A percentile compares a stretch with the other conserved stretches of the same genome.
Evolutionary conservation across 2,113 vertebrate genomes (phyloP).

Genomic region (Pao palembangensis): DNA sequence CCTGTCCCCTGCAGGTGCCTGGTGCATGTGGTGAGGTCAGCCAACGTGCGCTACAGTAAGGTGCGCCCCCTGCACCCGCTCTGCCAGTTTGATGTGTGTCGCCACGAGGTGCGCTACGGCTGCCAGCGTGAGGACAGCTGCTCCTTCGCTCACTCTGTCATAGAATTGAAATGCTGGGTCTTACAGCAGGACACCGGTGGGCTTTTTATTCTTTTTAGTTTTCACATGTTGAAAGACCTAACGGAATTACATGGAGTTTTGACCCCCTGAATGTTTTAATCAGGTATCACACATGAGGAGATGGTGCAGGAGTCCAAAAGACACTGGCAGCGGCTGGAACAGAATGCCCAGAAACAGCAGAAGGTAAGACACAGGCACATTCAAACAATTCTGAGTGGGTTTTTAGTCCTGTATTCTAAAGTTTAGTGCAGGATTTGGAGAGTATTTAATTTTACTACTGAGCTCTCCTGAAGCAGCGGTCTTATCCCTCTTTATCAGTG

Average conservation of each 20-base stretch:
- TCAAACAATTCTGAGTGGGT: background rate
- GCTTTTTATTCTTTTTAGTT: background rate
- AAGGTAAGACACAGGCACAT: conserved; percentile 45
- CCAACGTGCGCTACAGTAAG: conserved; percentile 95
- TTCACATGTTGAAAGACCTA: background rate
- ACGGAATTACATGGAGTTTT: background rate
- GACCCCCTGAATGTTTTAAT: background rate
- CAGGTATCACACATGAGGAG: conserved; percentile 96
- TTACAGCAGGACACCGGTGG: conserved; percentile 93
- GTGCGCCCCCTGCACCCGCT: conserved; percentile 94
- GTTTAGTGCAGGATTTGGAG: too few relatives aligned
- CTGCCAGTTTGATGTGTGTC: conserved; percentile 96
- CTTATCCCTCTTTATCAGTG: background rate
- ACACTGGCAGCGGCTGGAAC: conserved; percentile 91
- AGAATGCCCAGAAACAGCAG: conserved; percentile 82
- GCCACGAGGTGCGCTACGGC: conserved; percentile 93
- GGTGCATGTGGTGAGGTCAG: conserved; percentile 93
- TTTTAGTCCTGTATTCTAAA: background rate
- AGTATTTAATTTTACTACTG: too few relatives aligned
- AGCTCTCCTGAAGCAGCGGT: background rate
- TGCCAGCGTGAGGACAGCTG: conserved; percentile 97
- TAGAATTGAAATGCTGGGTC: conserved; percentile 97
- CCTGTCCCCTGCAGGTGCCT: conserved; percentile 81
- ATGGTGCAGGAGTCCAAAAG: conserved; percentile 96
- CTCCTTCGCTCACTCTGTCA: conserved; percentile 96